Percentiles rank a stretch among this genome's conserved stretches.
These are phyloP conservation scores for Sarcophilus harrisii DNA, from an alignment of 2,797 vertebrate species.

Conservation along the genomic window DNA sequence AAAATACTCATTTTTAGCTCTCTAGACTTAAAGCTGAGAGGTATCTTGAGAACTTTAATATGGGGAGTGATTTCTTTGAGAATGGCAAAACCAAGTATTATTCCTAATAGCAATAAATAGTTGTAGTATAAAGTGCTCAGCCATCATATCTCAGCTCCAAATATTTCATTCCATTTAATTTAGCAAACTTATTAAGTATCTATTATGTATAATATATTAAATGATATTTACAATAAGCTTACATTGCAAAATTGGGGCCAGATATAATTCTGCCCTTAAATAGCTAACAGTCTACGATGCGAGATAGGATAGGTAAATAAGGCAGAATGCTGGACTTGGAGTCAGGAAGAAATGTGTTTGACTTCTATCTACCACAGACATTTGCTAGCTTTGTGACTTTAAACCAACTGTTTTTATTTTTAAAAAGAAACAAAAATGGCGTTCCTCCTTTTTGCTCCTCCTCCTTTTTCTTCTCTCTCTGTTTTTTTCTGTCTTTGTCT, in stretches of 20 bases:
- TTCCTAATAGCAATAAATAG: neutral
- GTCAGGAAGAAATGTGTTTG: neutral
- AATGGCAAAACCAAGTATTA: neutral
- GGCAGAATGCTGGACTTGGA: neutral
- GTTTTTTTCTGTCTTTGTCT: neutral
- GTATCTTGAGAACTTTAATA: neutral
- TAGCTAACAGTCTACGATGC: neutral
- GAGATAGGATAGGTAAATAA: neutral
- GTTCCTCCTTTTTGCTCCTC: neutral
- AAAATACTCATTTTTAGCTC: constrained; percentile 21
- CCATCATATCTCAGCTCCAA: neutral
- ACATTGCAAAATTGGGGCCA: neutral
- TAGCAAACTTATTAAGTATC: neutral
- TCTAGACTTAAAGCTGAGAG: neutral
- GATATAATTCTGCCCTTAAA: neutral
- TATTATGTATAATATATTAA: neutral
- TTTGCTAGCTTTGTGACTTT: neutral
- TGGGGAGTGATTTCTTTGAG: neutral
- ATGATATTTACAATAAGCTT: neutral
- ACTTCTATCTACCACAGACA: neutral
- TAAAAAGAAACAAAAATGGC: constrained; percentile 19
- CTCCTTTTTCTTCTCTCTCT: no score
- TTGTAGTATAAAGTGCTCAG: neutral
- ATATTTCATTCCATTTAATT: neutral
- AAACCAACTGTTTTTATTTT: constrained; percentile 56